Base-by-base conservation (phyloP, 2,888 invertebrate species). In the Lepeophtheirus nordmannii region DNA sequence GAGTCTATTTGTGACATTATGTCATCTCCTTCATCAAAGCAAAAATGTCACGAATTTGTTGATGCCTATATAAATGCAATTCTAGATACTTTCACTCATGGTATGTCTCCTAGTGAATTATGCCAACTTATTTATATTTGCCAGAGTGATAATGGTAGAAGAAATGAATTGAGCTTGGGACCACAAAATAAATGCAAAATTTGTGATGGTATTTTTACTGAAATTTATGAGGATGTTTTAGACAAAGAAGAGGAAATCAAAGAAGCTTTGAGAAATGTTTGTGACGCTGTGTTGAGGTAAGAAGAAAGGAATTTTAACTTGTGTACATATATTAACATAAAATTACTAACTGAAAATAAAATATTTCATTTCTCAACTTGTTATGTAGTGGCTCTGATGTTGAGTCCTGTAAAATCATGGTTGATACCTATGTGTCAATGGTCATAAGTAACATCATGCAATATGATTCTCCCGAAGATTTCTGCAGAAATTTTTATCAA, bases 41-140 rank as follows among this genome's bases (percentile, higher is more conserved):
- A 75, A 0, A 82, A 88, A 74, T 91, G 91, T 74, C 75, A 80
- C 0, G 82, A 83, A 72, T 87, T 91, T 71, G 85, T 91, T 0
- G 79, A 85, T 70, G 80, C 81, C 0, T 89, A 90, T 76, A 82
- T 85, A 10, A 80, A 83, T 58, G 84, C 86, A 73, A 76, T 91
- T 40, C 77, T 89, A 9, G 85, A 89, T 70, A 83, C 86, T 83
- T 73, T 91, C 14, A 75, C 86, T 1, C 83, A 85, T 17, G 84
- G 89, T 73, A 80, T 89, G 71, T 80, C 81, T 62, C 82, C 86
- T 0, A 80, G 83, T 71, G 85, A 90, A 77, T 82, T 89, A 56
- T 91, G 91, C 73, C 53, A 46, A 17, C 53, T 46, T 46, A 46
- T 46, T 46, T 46, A 46, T 17, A 46, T 46, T 46, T 46, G 53